Base-by-base conservation (phyloP, 1,140 invertebrate genomes). In the Megathymus violae region DNA sequence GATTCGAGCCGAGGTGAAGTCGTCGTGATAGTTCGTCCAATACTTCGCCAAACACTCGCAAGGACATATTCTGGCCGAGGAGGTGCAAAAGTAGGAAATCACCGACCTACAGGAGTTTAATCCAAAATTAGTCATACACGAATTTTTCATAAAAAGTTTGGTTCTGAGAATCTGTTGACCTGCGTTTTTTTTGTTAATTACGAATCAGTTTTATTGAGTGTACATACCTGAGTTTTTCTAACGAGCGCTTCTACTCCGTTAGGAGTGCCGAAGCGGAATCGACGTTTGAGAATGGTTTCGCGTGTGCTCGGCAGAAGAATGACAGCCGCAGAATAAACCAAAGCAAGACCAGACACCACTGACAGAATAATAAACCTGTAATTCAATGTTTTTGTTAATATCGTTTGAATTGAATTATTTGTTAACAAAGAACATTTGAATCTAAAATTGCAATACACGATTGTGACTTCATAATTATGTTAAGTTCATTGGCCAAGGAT, bases 21-120 rank as follows among this genome's bases (percentile, higher is more conserved):
- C 93, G 92, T 67, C 93, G 92, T 4, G 92, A 92, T 36, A 95
- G 81, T 67, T 94, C 91, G 56, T 93, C 92, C 69, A 97, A 75
- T 54, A 97, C 93, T 74, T 97, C 96, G 27, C 94, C 94, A 84
- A 96, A 97, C 14, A 95, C 92, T 90, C 95, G 93, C 74, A 96
- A 92, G 76, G 96, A 97, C 91, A 97, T 94, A 82, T 98, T 98
- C 81, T 97, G 96, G 17, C 96, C 95, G 6, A 97, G 86, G 27
- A 97, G 86, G 76, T 97, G 96, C 25, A 97, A 86, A 43, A 98
- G 87, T 38, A 97, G 92, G 88, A 97, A 97, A 78, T 97, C 96
- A 17, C 96, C 96, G 68, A 97, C 94, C 95, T 96, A 81, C 36
- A 67, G n/a, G 66, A 44, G 4, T 34, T 1, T 31, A 31, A 62